Conservation (phyloP, 2,888 invertebrate species). For the Globia sparganii region DNA sequence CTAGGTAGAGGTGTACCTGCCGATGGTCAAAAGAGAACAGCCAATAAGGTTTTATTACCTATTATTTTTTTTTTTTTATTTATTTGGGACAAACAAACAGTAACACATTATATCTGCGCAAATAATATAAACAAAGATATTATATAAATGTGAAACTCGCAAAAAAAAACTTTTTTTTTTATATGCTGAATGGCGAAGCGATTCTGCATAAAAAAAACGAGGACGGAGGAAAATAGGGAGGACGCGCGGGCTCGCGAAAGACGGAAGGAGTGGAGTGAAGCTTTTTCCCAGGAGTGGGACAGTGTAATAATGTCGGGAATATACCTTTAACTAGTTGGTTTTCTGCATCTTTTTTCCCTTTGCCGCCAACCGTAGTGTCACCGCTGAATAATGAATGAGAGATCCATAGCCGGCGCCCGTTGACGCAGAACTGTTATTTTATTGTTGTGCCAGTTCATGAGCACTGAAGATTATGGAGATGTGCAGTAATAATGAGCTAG, state of each 20-base stretch:
- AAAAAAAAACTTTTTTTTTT: too few species aligned
- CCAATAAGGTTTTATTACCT: not conserved
- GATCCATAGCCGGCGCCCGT: slow-evolving; percentile 41
- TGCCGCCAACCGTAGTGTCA: slow-evolving; percentile 29
- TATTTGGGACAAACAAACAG: too few species aligned
- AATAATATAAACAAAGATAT: too few species aligned
- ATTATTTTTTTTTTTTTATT: too few species aligned
- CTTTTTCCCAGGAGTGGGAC: too few species aligned
- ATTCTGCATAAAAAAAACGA: too few species aligned
- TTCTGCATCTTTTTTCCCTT: slow-evolving; percentile 22
- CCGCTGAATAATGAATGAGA: slow-evolving; percentile 47
- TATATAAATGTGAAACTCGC: too few species aligned
- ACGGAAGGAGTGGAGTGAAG: too few species aligned
- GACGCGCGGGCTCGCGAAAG: too few species aligned
- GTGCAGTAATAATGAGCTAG: slow-evolving; percentile 25
- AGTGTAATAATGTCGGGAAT: not conserved
- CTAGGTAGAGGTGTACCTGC: not conserved
- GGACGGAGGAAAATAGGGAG: too few species aligned
- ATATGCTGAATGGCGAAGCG: too few species aligned
- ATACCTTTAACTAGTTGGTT: not conserved
- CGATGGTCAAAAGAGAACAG: not conserved
- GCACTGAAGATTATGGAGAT: slow-evolving; percentile 40
- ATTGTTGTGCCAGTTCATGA: slow-evolving; percentile 51
- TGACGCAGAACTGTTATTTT: slow-evolving; percentile 59
- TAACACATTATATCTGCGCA: too few species aligned